phyloP scores from a whole-genome alignment of 2,888 invertebrate genomes.

The Nomada fucata region DNA sequence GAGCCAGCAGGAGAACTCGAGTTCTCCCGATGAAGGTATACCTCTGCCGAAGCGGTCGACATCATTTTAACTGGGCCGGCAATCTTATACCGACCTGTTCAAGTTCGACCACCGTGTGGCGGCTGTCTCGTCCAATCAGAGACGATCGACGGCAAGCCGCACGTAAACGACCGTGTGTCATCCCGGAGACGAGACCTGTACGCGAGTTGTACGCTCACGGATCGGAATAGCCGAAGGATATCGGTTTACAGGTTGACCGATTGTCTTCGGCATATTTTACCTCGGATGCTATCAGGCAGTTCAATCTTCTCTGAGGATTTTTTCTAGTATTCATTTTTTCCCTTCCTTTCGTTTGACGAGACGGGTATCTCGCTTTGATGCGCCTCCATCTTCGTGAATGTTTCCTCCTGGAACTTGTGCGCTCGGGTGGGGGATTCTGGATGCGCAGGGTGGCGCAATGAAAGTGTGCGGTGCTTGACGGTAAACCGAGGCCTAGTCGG shows the following conservation, averaged over 20 bases:
- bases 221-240: slow-evolving; percentile 66
- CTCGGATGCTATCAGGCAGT: slow-evolving; percentile 40
- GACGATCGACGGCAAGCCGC: slow-evolving; percentile 51
- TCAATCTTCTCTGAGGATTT: slow-evolving; percentile 40
- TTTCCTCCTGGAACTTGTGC: too few species aligned
- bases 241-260: slow-evolving; percentile 69
- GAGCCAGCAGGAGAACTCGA: slow-evolving; percentile 18
- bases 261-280: slow-evolving; percentile 67
- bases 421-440: too few species aligned
- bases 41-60: slow-evolving; percentile 76
- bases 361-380: slow-evolving; percentile 13
- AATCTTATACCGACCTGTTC: slow-evolving; percentile 74
- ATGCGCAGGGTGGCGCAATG: too few species aligned
- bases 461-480: too few species aligned
- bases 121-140: slow-evolving; percentile 77
- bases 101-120: slow-evolving; percentile 78
- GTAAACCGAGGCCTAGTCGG: too few species aligned
- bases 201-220: slow-evolving; percentile 35
- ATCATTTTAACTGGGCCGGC: slow-evolving; percentile 78
- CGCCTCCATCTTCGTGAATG: neutral
- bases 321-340: neutral
- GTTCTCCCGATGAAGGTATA: slow-evolving; percentile 49
- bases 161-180: slow-evolving; percentile 55
- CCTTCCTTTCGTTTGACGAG: neutral
- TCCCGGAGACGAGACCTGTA: slow-evolving; percentile 40